A percentile compares a stretch with the other conserved stretches of the same genome.
These are phyloP conservation scores for Euura lappo DNA, from an alignment of 1,140 invertebrate genomes.

Conservation along the genomic window DNA sequence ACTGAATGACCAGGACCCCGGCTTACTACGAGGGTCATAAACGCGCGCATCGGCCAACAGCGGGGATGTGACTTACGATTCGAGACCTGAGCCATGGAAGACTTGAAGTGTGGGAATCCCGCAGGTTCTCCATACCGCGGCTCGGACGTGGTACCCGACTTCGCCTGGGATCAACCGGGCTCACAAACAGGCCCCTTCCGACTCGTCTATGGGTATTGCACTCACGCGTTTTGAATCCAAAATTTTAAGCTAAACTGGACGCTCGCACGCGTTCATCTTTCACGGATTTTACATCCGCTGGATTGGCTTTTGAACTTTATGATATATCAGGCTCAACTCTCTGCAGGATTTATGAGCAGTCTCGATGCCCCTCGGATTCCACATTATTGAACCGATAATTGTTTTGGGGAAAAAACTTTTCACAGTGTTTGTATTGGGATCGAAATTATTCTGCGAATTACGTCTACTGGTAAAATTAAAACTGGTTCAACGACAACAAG, in stretches of 20 bases:
- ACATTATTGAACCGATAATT: too few relatives aligned
- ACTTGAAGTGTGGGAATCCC: background rate
- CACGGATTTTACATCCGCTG: too few relatives aligned
- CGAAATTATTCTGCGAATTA: too few relatives aligned
- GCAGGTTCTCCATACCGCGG: background rate
- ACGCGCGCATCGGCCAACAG: slow-evolving; percentile 1
- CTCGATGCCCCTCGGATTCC: too few relatives aligned
- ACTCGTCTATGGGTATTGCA: background rate
- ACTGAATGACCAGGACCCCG: slow-evolving; percentile 11
- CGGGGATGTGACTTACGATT: slow-evolving; percentile 12
- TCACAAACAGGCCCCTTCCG: background rate
- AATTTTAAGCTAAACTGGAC: background rate
- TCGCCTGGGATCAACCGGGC: background rate
- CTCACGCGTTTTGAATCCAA: background rate
- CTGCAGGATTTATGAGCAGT: too few relatives aligned
- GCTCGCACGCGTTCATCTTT: background rate
- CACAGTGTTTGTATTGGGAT: too few relatives aligned
- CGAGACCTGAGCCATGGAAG: background rate
- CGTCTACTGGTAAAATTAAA: background rate
- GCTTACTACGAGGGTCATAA: slow-evolving; percentile 9
- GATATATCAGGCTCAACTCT: too few relatives aligned
- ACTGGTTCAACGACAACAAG: background rate
- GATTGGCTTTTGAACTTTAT: too few relatives aligned
- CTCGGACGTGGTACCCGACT: background rate
- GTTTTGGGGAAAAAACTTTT: too few relatives aligned